These are phyloP conservation scores for Brachyalestes nurse DNA, from an alignment of 2,797 vertebrate species.

Conservation along the genomic window DNA sequence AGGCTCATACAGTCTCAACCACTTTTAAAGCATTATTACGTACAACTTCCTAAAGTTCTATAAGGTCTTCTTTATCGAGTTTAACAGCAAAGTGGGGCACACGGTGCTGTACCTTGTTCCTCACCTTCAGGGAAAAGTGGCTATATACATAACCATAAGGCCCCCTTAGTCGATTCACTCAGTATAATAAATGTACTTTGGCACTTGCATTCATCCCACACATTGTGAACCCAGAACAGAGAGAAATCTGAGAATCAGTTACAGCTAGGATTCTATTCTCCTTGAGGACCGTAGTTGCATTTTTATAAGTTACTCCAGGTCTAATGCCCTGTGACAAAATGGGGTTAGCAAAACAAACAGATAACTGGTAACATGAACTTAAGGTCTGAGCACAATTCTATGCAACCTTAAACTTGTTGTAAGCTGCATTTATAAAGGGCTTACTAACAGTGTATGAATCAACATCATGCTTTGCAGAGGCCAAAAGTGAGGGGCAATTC, in stretches of 20 bases:
- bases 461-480: background rate
- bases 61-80: background rate
- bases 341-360: background rate
- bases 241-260: background rate
- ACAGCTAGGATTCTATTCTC: background rate
- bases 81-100: background rate
- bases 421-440: background rate
- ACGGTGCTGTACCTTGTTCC: background rate
- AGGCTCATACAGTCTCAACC: background rate
- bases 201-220: background rate
- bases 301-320: background rate
- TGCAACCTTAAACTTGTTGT: background rate
- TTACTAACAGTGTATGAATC: background rate
- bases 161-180: background rate
- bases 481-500: background rate
- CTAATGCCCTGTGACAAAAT: background rate
- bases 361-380: background rate
- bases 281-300: background rate
- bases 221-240: background rate
- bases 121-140: slow-evolving; percentile 3
- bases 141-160: background rate
- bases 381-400: background rate
- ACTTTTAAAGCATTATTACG: background rate
- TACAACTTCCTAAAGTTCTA: background rate
- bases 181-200: background rate